Evolutionary conservation across 2,113 vertebrate genomes (phyloP).

Genomic region (Chrysochloris asiatica): DNA sequence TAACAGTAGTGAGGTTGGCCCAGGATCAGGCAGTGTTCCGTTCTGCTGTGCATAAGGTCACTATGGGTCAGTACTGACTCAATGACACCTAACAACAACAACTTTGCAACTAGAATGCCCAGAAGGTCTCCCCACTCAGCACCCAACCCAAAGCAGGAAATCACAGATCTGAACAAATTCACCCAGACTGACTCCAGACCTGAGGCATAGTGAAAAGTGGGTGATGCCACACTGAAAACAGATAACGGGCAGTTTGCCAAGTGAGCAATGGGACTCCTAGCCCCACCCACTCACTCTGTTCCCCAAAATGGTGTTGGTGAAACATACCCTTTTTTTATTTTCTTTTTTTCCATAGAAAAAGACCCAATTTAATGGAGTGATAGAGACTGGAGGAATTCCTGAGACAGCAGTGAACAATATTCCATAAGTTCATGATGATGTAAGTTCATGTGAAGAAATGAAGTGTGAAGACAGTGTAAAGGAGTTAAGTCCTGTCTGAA

Average conservation of each 20-base stretch:
- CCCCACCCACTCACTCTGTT: background rate
- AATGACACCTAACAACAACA: too few relatives aligned
- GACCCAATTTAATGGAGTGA: too few relatives aligned
- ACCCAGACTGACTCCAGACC: background rate
- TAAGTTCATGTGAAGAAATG: background rate
- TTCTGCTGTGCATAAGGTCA: too few relatives aligned
- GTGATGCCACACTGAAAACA: background rate
- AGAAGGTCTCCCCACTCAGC: background rate
- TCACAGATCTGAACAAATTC: background rate
- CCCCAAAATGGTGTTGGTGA: background rate
- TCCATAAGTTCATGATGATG: background rate
- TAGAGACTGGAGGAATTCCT: too few relatives aligned
- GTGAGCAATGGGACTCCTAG: too few relatives aligned
- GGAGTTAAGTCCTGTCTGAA: background rate
- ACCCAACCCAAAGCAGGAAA: too few relatives aligned
- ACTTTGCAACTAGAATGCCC: background rate
- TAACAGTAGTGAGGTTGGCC: too few relatives aligned
- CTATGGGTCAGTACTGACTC: too few relatives aligned
- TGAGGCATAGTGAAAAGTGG: fast-evolving
- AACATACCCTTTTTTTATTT: too few relatives aligned
- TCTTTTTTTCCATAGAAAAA: too few relatives aligned
- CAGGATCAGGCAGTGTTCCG: too few relatives aligned
- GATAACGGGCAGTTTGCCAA: background rate
- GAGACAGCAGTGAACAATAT: background rate
- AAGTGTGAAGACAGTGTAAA: fast-evolving